Base-by-base conservation (phyloP, 1,140 invertebrate species). In the Lucilia sericata region DNA sequence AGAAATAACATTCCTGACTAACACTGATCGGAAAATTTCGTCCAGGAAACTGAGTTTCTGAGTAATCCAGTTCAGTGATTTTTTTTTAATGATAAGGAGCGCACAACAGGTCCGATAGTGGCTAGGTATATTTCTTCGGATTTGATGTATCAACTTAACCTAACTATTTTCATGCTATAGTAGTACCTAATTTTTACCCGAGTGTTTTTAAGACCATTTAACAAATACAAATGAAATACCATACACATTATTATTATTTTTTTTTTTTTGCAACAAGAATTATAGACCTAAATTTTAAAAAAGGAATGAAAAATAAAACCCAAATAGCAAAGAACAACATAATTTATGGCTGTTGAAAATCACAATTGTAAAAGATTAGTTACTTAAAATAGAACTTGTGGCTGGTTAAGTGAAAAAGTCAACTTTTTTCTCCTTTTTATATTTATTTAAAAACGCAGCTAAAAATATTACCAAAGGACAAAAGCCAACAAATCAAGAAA, bases 291-390 rank as follows among this genome's bases (percentile, higher is more conserved):
- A 14, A 60, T 2, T 2, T n/a, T n/a, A 14, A n/a, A 60, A 60
- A 60, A 60, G n/a, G 8, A n/a, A n/a, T 3, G 1, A n/a, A 60
- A 60, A 17, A 7, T 60, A n/a, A 60, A 17, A 60, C 14, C 55
- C 8, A 60, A 60, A 60, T 60, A n/a, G 55, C 55, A 60, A 60
- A 17, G n/a, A 60, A 60, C 55, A 60, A 60, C 55, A 60, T 60
- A 60, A 60, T 60, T 60, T 60, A 60, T 60, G 14, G 55, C 55
- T 60, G 55, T n/a, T 60, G n/a, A 60, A 60, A 60, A 60, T 60
- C 55, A 60, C 55, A 60, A 60, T 60, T 60, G 55, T 5, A 17
- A 60, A 60, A 60, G 55, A 60, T 60, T 60, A 60, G 55, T 60
- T 60, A 60, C n/a, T 60, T 60, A 60, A 60, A 60, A 60, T 60